Base-by-base conservation (phyloP, 2,797 vertebrate species). In the Fistularia tabacaria region DNA sequence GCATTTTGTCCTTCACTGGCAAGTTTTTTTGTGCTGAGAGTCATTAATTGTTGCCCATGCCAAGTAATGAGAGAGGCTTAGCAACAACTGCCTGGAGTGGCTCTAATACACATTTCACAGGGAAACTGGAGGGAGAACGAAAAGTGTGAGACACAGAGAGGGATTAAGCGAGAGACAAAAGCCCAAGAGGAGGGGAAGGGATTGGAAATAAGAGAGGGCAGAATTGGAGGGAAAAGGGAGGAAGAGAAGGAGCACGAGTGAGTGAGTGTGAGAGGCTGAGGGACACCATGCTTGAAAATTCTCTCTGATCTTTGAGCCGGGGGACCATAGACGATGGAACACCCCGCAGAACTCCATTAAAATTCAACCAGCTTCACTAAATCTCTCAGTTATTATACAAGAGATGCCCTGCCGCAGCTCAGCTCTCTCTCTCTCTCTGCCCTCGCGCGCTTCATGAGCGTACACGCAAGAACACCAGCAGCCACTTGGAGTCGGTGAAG, bases 221-320 rank as follows among this genome's bases (percentile, higher is more conserved):
- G 69, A 66, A 62, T 56, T 40, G 10, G 39, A 40, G 51, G 59
- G 46, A 59, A 76, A 70, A 78, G 62, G 47, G 62, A 65, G 36
- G 43, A 14, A 51, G 58, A 43, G 36, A 25, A 25, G 54, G 37
- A 3, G 9, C 11, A 9, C 7, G 48, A 49, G 48, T 9, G 13
- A 49, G 36, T 10, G 48, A 38, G 48, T 36, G 48, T n/a, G 48
- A 49, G 48, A 79, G 73, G 73, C 81, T 74, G 80, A 85, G 81
- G 73, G 83, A 84, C 82, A 79, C 77, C 71, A 53, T 70, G 74
- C 80, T 88, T 78, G 69, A 76, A 80, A 81, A 90, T 89, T 90
- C 88, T 85, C 75, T 90, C 77, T 88, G 86, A 90, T 90, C 84
- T 89, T 77, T 80, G 77, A 81, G 82, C 74, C 48, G 71, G 67